Evolutionary conservation across 2,888 invertebrate species (phyloP), one percentile per base, ranked within the genome.

Genomic region (Tachina grossa): DNA sequence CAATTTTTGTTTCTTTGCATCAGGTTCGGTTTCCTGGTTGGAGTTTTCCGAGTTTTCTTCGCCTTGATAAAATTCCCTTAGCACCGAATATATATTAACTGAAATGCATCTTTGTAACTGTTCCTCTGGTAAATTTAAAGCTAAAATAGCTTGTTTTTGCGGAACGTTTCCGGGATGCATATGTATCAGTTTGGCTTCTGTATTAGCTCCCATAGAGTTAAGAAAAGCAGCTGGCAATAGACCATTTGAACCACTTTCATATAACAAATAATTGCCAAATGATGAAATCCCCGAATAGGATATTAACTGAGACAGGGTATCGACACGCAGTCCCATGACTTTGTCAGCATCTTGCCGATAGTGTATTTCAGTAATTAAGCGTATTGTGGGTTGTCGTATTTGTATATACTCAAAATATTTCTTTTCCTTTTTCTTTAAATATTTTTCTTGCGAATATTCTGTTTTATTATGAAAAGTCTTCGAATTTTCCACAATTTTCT

Each of bases 361-460:
- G 92, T 97, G 97, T 89, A 98, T 96, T 89, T 98, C 97, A 22
- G 96, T 94, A 61, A 99, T 92, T n/a, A 97, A 93, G 63, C 97
- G 94, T 80, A 98, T 94, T 51, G 95, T 97, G 0, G 99, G 98
- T 90, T 94, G 95, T 8, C 96, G 93, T 66, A 99, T 94, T 88
- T 96, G 95, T 16, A 98, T 93, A 90, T 95, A 96, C 89, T 97
- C 97, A 90, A 95, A 96, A 93, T 98, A 99, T 93, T 99, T 99
- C 89, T 96, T 96, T 89, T 97, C 97, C 92, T 99, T 99, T 92
- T 99, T 99, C 89, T 96, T 96, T 59, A 99, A 94, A 92, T 99
- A 99, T 92, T 99, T 99, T 88, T 97, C 97, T 92, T 99, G 97
- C 0, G 97, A 96, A 92, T 96, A 99, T 89, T 97, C 97, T 0